phyloP scores from a whole-genome alignment of 2,797 vertebrate genomes.

The Myotis findleyi region DNA sequence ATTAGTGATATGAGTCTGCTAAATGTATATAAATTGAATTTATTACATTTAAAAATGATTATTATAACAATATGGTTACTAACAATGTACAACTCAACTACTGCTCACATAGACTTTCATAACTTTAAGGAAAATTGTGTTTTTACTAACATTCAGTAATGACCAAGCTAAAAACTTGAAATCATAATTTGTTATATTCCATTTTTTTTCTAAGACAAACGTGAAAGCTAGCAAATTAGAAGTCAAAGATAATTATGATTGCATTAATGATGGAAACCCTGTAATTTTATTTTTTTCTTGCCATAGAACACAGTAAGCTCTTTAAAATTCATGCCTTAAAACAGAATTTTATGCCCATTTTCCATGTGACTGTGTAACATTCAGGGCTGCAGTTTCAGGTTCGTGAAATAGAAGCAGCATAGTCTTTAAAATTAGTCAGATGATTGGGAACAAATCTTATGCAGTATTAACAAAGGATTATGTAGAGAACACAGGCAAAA shows the following conservation, averaged over 20 bases:
- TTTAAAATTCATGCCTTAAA: constrained; percentile 8
- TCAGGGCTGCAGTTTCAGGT: neutral
- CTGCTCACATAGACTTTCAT: neutral
- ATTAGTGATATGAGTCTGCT: neutral
- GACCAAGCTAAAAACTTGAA: neutral
- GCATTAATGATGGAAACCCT: neutral
- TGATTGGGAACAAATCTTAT: neutral
- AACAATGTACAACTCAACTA: neutral
- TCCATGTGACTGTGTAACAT: constrained; percentile 4
- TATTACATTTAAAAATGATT: constrained; percentile 7
- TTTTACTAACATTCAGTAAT: constrained; percentile 9
- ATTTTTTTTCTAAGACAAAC: constrained; percentile 39
- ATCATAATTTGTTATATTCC: neutral
- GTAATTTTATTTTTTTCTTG: neutral
- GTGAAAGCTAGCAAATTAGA: neutral
- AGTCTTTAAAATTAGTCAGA: constrained; percentile 16
- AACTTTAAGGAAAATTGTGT: too few relatives aligned
- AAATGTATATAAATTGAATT: neutral
- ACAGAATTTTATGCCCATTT: constrained; percentile 29
- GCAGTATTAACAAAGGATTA: neutral
- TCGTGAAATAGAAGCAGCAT: constrained; percentile 37
- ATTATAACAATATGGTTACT: neutral
- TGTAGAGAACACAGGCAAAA: neutral
- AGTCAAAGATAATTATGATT: neutral
- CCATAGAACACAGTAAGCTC: neutral